These are phyloP conservation scores for Neomorphus geoffroyi DNA, from an alignment of 2,797 vertebrate genomes.

Conservation along the genomic window DNA sequence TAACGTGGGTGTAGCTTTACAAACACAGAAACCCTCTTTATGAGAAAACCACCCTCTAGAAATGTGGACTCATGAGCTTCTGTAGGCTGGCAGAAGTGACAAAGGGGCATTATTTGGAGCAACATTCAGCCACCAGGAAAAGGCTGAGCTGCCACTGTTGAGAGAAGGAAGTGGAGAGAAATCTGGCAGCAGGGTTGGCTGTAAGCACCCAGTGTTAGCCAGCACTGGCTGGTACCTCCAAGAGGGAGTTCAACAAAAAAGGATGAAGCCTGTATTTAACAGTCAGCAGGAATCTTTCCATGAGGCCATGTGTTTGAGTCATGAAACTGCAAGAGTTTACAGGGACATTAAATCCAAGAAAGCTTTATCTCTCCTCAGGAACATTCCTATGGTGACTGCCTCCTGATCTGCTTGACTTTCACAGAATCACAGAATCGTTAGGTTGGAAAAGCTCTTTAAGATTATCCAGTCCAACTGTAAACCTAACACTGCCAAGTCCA, in stretches of 20 bases:
- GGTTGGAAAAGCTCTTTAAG: too few relatives aligned
- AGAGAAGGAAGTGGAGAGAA: not conserved
- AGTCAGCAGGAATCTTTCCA: not conserved
- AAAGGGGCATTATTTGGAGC: not conserved
- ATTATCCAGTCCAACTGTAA: too few relatives aligned
- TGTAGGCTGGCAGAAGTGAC: not conserved
- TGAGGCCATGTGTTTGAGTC: not conserved
- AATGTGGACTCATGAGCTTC: not conserved
- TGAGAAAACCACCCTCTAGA: not conserved
- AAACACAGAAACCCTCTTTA: not conserved
- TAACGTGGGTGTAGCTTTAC: conserved; percentile 1
- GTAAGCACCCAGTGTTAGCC: not conserved
- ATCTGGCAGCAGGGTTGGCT: not conserved
- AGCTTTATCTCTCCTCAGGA: not conserved
- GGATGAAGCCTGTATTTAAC: not conserved
- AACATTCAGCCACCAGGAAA: not conserved
- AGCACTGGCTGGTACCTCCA: not conserved
- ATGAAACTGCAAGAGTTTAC: not conserved
- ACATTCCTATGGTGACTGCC: not conserved
- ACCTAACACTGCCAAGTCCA: too few relatives aligned
- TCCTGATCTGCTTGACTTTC: not conserved
- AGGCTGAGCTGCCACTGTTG: not conserved
- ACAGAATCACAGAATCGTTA: not conserved
- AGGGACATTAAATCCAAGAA: not conserved
- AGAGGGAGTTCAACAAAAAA: not conserved